phyloP scores from a whole-genome alignment of 2,797 vertebrate genomes.

The Arctocebus calabarensis region DNA sequence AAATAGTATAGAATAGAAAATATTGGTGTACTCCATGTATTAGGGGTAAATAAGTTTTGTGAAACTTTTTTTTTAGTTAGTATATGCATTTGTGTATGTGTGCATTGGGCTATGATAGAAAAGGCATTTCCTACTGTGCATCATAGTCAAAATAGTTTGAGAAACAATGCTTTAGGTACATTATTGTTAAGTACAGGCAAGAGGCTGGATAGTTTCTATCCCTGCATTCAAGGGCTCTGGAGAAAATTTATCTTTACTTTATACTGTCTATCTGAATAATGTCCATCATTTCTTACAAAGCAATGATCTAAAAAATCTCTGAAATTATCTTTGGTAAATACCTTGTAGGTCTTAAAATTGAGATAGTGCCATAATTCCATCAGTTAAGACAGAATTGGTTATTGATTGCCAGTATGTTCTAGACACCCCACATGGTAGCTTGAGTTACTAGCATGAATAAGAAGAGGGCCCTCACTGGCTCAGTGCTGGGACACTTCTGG shows the following conservation, averaged over 20 bases:
- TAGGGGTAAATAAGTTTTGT: neutral
- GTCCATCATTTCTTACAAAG: neutral
- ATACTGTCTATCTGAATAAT: neutral
- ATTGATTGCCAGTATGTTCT: neutral
- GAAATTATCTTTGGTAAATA: constrained; percentile 16
- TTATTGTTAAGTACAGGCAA: neutral
- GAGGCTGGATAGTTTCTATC: neutral
- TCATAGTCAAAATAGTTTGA: neutral
- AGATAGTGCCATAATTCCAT: neutral
- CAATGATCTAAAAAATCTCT: neutral
- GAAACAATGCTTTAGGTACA: neutral
- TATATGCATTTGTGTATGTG: too few relatives aligned
- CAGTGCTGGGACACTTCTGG: neutral
- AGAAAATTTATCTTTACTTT: neutral
- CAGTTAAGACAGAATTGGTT: neutral
- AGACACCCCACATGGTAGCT: neutral
- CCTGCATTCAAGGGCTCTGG: neutral
- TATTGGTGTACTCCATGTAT: neutral
- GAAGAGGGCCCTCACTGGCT: neutral
- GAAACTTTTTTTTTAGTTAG: neutral
- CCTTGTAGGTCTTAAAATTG: neutral
- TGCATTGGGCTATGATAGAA: neutral
- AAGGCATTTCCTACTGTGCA: constrained; percentile 10
- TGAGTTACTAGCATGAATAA: neutral
- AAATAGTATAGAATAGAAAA: constrained; percentile 44